These are phyloP conservation scores for Selenia dentaria DNA, from an alignment of 2,888 invertebrate genomes.

Conservation along the genomic window DNA sequence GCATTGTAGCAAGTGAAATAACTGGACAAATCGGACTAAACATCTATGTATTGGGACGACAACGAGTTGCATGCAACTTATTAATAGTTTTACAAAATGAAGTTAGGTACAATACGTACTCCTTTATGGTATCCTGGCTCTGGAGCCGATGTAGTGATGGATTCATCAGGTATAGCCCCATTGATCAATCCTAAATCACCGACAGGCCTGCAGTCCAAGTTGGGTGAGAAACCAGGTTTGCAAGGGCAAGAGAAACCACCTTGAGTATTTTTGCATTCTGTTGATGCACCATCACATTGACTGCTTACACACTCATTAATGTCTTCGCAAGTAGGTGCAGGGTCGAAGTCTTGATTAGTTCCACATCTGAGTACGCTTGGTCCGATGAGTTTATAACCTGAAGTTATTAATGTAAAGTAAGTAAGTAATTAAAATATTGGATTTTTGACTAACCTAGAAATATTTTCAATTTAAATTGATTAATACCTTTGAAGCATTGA, in stretches of 20 bases:
- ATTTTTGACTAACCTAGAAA: not conserved
- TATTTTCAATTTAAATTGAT: not conserved
- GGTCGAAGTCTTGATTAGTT: slow-evolving; percentile 92
- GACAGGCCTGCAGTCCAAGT: slow-evolving; percentile 95
- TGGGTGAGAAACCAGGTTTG: slow-evolving; percentile 91
- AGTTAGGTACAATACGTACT: slow-evolving; percentile 70
- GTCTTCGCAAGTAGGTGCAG: slow-evolving; percentile 95
- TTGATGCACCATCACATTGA: slow-evolving; percentile 95
- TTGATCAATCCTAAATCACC: slow-evolving; percentile 95
- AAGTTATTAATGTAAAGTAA: slow-evolving; percentile 21
- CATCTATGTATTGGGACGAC: too few relatives aligned
- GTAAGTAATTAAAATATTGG: too few relatives aligned
- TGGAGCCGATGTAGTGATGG: slow-evolving; percentile 92
- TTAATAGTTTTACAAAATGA: too few relatives aligned
- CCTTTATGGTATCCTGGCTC: slow-evolving; percentile 93
- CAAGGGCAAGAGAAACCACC: slow-evolving; percentile 96
- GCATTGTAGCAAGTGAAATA: too few relatives aligned
- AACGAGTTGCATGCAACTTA: too few relatives aligned
- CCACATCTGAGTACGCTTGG: slow-evolving; percentile 94
- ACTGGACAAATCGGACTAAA: too few relatives aligned
- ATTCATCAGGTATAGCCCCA: slow-evolving; percentile 95
- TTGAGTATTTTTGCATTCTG: slow-evolving; percentile 94
- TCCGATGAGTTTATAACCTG: slow-evolving; percentile 93
- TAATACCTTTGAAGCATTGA: slow-evolving; percentile 90
- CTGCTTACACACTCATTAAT: slow-evolving; percentile 95